Evolutionary conservation across 2,113 vertebrate species (phyloP), one percentile per base, ranked within the genome.

Genomic region (Silurus asotus): DNA sequence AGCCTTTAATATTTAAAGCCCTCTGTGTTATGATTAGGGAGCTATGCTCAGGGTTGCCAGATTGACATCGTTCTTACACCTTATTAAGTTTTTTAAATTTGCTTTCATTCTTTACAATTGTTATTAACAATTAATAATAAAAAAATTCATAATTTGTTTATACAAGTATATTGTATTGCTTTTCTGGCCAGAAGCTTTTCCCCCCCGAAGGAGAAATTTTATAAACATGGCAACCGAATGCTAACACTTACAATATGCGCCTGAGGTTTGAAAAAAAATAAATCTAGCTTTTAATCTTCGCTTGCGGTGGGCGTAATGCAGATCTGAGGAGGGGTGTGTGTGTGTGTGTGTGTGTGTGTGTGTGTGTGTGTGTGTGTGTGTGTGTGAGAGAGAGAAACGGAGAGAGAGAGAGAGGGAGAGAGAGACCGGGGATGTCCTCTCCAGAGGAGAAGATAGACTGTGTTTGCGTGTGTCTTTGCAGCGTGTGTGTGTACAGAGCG

Each of bases 391-490:
- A 81, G 55, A 74, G 80, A 3, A 58, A 61, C 58, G 48, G 58
- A 10, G 56, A 5, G 78, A 13, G 9, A 49, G 19, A 3, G 28
- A 48, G 61, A 81, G 37, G 23, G 56, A 76, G 23, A 51, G 64
- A 37, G 51, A 90, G 59, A 28, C 86, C 88, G n/a, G 84, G 85
- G 72, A 88, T 90, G 88, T 91, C 89, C 90, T 84, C 13, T 83
- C 37, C 88, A 88, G 90, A 89, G 88, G 90, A 89, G 92, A 94
- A 84, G 59, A 84, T 93, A 90, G 93, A 90, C 70, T 82, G 62
- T 23, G 78, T 61, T 80, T 80, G 20, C 37, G 37, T 61, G 37
- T 85, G 23, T 56, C 15, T 20, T 8, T 45, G 19, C 53, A 45
- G 77, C 13, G 77, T 65, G 69, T 28, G 69, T 28, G 28, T 8